Percentiles rank a stretch among this genome's conserved stretches.
Conservation (phyloP, 2,888 invertebrate genomes). For the Torymus aiolomorphi region DNA sequence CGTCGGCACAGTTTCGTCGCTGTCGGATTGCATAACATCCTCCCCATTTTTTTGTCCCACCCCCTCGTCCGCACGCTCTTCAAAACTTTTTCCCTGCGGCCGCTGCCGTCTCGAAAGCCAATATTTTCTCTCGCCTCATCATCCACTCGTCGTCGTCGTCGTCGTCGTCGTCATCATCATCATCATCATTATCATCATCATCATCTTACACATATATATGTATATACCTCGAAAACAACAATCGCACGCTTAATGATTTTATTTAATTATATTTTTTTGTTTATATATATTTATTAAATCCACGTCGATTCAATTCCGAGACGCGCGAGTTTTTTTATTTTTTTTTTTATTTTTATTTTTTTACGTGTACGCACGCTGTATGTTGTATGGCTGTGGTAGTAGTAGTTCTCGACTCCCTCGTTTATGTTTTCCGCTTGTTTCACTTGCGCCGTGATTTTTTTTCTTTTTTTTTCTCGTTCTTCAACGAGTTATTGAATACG, state of each 20-base stretch:
- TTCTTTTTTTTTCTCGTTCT: too few species aligned
- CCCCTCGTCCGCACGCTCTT: neutral
- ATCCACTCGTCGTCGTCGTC: too few species aligned
- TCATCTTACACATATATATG: neutral
- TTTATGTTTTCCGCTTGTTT: too few species aligned
- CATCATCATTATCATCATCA: too few species aligned
- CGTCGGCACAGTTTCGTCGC: slow-evolving; percentile 59
- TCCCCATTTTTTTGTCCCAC: slow-evolving; percentile 24
- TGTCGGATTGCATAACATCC: slow-evolving; percentile 52
- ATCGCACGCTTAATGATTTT: slow-evolving; percentile 23
- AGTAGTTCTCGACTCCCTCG: too few species aligned
- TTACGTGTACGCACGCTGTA: neutral
- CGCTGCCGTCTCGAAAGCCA: slow-evolving; percentile 46
- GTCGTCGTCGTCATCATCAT: too few species aligned
- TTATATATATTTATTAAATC: slow-evolving; percentile 12
- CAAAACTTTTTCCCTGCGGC: too few species aligned
- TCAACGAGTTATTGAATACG: too few species aligned
- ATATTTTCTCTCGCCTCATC: slow-evolving; percentile 1
- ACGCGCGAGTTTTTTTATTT: slow-evolving; percentile 53
- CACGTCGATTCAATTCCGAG: slow-evolving; percentile 58
- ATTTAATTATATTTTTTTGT: slow-evolving; percentile 24
- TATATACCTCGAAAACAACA: slow-evolving; percentile 53
- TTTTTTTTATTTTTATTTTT: slow-evolving; percentile 15
- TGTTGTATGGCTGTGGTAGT: too few species aligned
- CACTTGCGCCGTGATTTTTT: too few species aligned